Conservation (phyloP, 2,113 vertebrate genomes). For the Hydropotes inermis region DNA sequence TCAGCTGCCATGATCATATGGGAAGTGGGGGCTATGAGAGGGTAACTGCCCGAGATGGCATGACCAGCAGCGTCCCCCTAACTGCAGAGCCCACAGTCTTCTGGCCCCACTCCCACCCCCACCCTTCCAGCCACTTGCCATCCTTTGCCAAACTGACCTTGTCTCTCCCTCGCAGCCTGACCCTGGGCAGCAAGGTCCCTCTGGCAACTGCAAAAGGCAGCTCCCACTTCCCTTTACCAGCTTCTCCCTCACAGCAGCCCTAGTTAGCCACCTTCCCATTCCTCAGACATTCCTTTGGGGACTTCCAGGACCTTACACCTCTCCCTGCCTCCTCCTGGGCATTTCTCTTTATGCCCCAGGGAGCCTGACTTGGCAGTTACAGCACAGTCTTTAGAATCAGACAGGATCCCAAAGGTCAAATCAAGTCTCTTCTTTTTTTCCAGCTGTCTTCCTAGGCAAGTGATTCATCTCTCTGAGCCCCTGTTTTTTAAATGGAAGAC, state of each 20-base stretch:
- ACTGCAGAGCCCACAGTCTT: accelerated
- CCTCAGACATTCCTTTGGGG: neutral
- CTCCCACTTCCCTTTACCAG: neutral
- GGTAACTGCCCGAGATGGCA: neutral
- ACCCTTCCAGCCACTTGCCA: neutral
- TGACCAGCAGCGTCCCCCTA: neutral
- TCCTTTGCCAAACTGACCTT: neutral
- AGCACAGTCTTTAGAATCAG: neutral
- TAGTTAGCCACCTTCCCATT: neutral
- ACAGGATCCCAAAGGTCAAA: neutral
- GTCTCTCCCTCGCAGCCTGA: accelerated
- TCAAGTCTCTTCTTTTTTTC: neutral
- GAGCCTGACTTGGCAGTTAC: neutral
- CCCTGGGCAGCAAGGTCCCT: neutral
- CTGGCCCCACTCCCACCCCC: neutral
- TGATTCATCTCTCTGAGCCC: neutral
- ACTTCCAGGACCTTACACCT: too few species aligned
- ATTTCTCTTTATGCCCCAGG: neutral
- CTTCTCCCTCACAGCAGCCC: neutral
- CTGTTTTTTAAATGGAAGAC: neutral
- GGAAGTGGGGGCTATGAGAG: neutral
- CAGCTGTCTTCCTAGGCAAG: neutral
- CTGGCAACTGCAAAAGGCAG: neutral
- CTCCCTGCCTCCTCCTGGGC: too few species aligned
- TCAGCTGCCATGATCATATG: neutral